Percentiles rank a stretch among this genome's conserved stretches.
Evolutionary conservation across 2,888 invertebrate genomes (phyloP).

Genomic region (Zygaena filipendulae): DNA sequence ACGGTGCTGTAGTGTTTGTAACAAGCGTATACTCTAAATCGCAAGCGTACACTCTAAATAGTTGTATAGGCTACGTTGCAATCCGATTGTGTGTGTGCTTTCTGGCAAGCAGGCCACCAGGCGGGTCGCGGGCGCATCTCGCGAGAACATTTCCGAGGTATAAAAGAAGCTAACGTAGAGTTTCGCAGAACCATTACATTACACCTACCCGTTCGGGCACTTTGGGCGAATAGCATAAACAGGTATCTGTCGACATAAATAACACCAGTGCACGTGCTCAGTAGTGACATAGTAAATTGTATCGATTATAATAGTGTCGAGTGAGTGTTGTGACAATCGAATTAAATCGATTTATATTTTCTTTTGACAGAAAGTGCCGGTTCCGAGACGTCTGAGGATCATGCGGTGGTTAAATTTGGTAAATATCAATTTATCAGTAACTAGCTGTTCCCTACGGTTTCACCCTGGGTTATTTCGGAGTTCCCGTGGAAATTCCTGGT

Average conservation of each 20-base stretch:
- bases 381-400: slow-evolving; percentile 25
- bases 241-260: slow-evolving; percentile 21
- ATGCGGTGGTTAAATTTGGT: slow-evolving; percentile 57
- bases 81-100: slow-evolving; percentile 30
- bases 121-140: slow-evolving; percentile 46
- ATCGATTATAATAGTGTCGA: slow-evolving; percentile 19
- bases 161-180: slow-evolving; percentile 56
- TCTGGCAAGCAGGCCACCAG: slow-evolving; percentile 43
- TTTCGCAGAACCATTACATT: slow-evolving; percentile 55
- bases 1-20: too few species aligned
- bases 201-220: slow-evolving; percentile 32
- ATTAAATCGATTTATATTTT: slow-evolving; percentile 26
- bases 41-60: slow-evolving; percentile 40
- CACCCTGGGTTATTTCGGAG: too few species aligned
- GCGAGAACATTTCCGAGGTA: slow-evolving; percentile 61
- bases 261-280: slow-evolving; percentile 13
- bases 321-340: slow-evolving; percentile 12
- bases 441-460: too few species aligned
- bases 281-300: slow-evolving; percentile 6
- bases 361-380: slow-evolving; percentile 53
- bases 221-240: slow-evolving; percentile 22
- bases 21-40: too few species aligned
- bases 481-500: too few species aligned
- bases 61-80: slow-evolving; percentile 24
- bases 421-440: slow-evolving; percentile 24